Evolutionary conservation across 2,888 invertebrate genomes (phyloP).

Genomic region (Carcina quercana): DNA sequence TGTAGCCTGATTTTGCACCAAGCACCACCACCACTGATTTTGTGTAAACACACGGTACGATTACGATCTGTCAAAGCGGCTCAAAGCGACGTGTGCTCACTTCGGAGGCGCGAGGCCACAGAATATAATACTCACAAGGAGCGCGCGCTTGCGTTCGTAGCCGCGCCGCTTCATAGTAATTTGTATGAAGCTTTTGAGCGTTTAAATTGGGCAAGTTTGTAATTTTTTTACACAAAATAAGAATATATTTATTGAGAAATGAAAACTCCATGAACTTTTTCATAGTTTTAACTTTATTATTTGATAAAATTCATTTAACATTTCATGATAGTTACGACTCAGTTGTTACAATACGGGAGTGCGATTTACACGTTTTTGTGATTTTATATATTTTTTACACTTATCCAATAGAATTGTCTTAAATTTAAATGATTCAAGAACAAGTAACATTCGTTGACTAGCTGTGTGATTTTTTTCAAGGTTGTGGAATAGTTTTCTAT

Average conservation of each 20-base stretch:
- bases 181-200: no score
- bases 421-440: background rate
- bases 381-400: background rate
- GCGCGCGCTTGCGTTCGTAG: no score
- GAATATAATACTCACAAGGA: no score
- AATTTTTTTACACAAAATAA: background rate
- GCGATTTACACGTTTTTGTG: background rate
- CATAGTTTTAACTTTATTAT: background rate
- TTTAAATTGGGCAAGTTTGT: background rate
- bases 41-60: no score
- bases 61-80: no score
- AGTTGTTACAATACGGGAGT: background rate
- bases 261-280: background rate
- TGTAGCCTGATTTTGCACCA: no score
- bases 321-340: background rate
- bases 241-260: background rate
- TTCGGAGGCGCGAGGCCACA: no score
- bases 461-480: background rate
- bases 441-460: background rate
- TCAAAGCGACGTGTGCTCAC: no score
- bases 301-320: no score
- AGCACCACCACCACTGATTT: no score
- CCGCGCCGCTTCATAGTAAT: no score
- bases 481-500: background rate
- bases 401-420: background rate